phyloP scores from a whole-genome alignment of 1,140 invertebrate species.

The Gonatopus flavifemur region DNA sequence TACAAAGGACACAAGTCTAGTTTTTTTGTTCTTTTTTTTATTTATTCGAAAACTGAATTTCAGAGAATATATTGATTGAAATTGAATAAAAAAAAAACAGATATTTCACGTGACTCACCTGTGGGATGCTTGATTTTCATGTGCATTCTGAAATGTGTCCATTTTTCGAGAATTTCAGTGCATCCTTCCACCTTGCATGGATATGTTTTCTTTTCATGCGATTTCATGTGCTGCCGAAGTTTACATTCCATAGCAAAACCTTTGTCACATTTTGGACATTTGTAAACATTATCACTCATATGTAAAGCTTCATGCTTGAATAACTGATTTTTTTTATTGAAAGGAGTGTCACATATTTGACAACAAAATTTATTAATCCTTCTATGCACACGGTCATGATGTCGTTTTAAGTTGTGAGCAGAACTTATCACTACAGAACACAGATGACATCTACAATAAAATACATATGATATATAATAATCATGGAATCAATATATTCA shows the following conservation, averaged over 20 bases:
- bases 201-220: conserved; percentile 24
- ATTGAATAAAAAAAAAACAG: too few species aligned
- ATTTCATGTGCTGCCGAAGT: conserved; percentile 20
- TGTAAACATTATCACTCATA: conserved; percentile 11
- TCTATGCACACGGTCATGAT: conserved; percentile 28
- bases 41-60: too few species aligned
- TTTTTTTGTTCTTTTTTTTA: too few species aligned
- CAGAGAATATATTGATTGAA: too few species aligned
- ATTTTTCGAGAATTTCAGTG: conserved; percentile 23
- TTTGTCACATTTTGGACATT: conserved; percentile 22
- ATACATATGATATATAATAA: neutral
- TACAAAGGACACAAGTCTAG: too few species aligned
- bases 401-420: conserved; percentile 33
- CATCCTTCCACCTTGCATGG: conserved; percentile 19
- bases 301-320: conserved; percentile 27
- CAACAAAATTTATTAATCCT: conserved; percentile 24
- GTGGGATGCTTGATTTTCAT: conserved; percentile 20
- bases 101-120: too few species aligned
- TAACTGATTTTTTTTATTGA: conserved; percentile 28
- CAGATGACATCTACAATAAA: conserved; percentile 13
- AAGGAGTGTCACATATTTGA: conserved; percentile 28
- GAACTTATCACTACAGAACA: conserved; percentile 7
- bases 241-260: conserved; percentile 8
- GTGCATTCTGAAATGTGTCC: conserved; percentile 13
- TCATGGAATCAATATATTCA: too few species aligned